Conservation (phyloP, 2,113 vertebrate species). For the Bos javanicus region DNA sequence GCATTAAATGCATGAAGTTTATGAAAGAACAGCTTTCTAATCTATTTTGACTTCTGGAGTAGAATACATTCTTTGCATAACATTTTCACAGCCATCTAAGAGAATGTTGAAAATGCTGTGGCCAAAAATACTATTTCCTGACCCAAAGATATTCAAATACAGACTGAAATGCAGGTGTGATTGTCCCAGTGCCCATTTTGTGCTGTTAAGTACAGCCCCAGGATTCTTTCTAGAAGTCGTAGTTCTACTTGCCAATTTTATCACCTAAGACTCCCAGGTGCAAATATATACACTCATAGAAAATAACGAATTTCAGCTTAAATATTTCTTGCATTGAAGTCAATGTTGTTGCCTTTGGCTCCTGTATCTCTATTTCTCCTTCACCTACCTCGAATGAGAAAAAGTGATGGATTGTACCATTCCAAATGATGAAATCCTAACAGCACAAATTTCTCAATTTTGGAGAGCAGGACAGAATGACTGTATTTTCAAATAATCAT, state of each 20-base stretch:
- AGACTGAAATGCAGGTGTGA: background rate
- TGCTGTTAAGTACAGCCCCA: background rate
- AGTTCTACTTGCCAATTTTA: slow-evolving; percentile 10
- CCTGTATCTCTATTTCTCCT: background rate
- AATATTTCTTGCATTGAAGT: background rate
- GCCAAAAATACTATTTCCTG: background rate
- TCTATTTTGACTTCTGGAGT: background rate
- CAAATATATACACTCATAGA: background rate
- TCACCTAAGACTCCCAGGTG: slow-evolving; percentile 26
- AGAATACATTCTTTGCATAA: background rate
- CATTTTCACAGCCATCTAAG: background rate
- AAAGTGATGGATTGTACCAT: background rate
- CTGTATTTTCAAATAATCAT: background rate
- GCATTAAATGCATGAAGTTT: background rate
- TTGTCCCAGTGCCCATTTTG: background rate
- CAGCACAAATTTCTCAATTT: background rate
- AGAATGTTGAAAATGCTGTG: background rate
- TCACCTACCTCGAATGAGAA: background rate
- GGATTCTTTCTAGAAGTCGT: slow-evolving; percentile 2
- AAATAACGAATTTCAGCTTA: background rate
- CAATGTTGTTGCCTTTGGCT: slow-evolving; percentile 32
- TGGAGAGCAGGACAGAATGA: background rate
- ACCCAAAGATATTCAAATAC: background rate
- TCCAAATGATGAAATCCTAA: slow-evolving; percentile 13
- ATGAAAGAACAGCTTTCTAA: background rate